Base-by-base conservation (phyloP, 2,888 invertebrate species). In the Empis livida region DNA sequence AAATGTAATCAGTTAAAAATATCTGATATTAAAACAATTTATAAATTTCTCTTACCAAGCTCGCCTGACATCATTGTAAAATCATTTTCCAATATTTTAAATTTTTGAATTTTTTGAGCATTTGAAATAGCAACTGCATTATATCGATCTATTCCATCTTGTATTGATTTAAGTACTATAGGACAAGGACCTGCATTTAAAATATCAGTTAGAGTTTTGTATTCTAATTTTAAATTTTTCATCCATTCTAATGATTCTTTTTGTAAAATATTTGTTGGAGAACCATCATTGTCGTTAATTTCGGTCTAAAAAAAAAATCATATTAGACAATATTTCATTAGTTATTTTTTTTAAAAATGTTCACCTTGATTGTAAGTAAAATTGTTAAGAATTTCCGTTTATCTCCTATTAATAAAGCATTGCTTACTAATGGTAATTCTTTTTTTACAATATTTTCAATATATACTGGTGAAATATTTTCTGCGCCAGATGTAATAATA, bases 401-500 rank as follows among this genome's bases (percentile, higher is more conserved):
- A 68, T 94, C 94, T 2, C 94, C 94, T 51, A 94, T 76, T n/a
- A 94, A 72, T 59, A 93, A 77, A 1, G 81, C 87, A 68, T 90
- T 84, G 56, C 86, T 85, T 3, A 94, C 66, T 46, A 79, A 76
- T 5, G 84, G 79, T 35, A 93, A 67, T 61, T 86, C 82, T 0
- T 77, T 68, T 59, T 84, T 82, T 8, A 94, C 75, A 30, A 74
- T 67, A 56, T 87, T 82, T 68, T 94, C 94, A 53, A 93, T 87
- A 31, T 80, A 76, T 20, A 87, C 80, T 0, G 94, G 92, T 2
- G 93, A 78, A 59, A 90, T 77, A 65, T 94, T 94, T 71, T 94
- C 94, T 8, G 93, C 94, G 10, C 93, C 94, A n/a, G 93, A 90
- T 3, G 94, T 94, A 56, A 94, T 92, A 20, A 94, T 71, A 27